Percentiles rank a stretch among this genome's conserved stretches.
Evolutionary conservation across 2,888 invertebrate species (phyloP).

Genomic region (Microctonus aethiopoides): DNA sequence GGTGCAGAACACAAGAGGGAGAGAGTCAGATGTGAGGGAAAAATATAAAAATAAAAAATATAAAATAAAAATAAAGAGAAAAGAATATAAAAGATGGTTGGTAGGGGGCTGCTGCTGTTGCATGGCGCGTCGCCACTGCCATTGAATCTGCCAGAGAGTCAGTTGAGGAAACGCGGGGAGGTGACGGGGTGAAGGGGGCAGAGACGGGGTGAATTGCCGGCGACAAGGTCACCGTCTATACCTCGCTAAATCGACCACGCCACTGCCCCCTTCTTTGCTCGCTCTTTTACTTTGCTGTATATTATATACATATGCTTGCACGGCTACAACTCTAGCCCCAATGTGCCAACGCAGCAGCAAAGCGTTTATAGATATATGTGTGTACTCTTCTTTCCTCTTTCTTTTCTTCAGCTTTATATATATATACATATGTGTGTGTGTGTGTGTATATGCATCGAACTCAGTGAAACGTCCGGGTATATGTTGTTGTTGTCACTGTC

Average conservation of each 20-base stretch:
- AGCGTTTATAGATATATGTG: constrained; percentile 26
- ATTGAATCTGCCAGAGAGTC: constrained; percentile 33
- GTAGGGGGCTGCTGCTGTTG: constrained; percentile 30
- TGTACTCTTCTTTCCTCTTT: constrained; percentile 33
- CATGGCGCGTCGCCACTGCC: constrained; percentile 24
- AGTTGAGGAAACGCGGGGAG: constrained; percentile 33
- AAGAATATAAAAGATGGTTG: constrained; percentile 11
- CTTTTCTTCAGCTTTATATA: constrained; percentile 36
- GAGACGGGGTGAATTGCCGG: constrained; percentile 66
- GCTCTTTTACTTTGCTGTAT: constrained; percentile 21
- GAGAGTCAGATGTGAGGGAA: constrained; percentile 28
- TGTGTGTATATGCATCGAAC: constrained; percentile 29
- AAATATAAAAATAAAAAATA: constrained; percentile 27
- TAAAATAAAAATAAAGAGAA: constrained; percentile 5
- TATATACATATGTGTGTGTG: too few species aligned
- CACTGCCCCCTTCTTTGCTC: constrained; percentile 46
- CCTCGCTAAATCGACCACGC: constrained; percentile 55
- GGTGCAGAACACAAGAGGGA: constrained; percentile 35
- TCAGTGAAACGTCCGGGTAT: constrained; percentile 2
- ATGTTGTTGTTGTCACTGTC: not conserved
- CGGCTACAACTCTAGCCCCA: constrained; percentile 46
- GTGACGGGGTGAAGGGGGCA: constrained; percentile 49
- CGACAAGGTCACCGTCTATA: constrained; percentile 65
- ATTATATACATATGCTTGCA: constrained; percentile 51
- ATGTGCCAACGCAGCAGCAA: constrained; percentile 22